phyloP scores from a whole-genome alignment of 2,113 vertebrate genomes.

The Etheostoma spectabile region DNA sequence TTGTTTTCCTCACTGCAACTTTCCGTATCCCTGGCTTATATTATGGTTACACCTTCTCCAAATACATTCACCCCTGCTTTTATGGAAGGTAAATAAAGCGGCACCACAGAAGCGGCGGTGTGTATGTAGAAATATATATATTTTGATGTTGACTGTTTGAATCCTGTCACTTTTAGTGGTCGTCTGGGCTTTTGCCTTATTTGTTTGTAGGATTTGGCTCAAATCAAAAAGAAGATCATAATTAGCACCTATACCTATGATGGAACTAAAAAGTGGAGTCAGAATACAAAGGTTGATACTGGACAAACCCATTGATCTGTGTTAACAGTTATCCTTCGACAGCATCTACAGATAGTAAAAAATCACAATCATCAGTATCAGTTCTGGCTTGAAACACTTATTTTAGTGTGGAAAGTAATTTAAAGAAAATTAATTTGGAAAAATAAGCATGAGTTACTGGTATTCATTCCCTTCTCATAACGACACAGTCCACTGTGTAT shows the following conservation, averaged over 20 bases:
- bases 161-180: constrained; percentile 19
- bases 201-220: constrained; percentile 24
- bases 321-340: neutral
- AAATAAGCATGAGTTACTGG: neutral
- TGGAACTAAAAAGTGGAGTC: neutral
- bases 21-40: constrained; percentile 10
- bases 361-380: too few species aligned
- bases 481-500: neutral
- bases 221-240: constrained; percentile 21
- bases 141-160: constrained; percentile 43
- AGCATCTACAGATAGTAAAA: too few species aligned
- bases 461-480: neutral
- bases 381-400: neutral
- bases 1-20: constrained; percentile 39
- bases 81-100: constrained; percentile 51
- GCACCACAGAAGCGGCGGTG: constrained; percentile 9
- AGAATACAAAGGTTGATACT: neutral
- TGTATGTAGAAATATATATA: constrained; percentile 36
- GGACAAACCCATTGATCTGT: neutral
- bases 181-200: constrained; percentile 17
- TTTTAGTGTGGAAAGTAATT: neutral
- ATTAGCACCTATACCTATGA: constrained; percentile 9
- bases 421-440: neutral
- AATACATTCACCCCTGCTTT: constrained; percentile 56
- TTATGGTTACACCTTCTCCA: constrained; percentile 56